Conservation (phyloP, 2,888 invertebrate species). For the Arrhopalites spinosus region DNA sequence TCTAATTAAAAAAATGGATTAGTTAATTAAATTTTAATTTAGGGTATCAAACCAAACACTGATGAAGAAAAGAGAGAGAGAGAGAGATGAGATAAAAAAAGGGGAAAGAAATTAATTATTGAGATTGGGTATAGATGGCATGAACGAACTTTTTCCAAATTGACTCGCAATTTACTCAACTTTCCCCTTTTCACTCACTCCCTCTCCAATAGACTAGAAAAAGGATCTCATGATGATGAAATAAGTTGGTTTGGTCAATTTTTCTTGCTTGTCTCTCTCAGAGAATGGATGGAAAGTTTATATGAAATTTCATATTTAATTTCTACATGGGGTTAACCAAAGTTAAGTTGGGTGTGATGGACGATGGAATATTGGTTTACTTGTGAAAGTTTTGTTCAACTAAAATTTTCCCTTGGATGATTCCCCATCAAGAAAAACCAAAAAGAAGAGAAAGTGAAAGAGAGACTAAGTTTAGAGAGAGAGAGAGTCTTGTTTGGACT, state of each 20-base stretch:
- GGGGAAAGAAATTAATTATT: background rate
- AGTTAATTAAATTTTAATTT: background rate
- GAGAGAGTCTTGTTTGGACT: background rate
- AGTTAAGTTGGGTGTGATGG: too few relatives aligned
- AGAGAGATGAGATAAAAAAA: background rate
- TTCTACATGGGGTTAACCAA: too few relatives aligned
- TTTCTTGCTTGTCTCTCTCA: too few relatives aligned
- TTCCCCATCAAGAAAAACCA: too few relatives aligned
- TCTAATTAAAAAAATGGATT: too few relatives aligned
- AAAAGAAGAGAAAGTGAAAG: too few relatives aligned
- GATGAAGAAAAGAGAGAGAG: background rate
- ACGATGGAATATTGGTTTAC: background rate
- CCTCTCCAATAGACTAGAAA: background rate
- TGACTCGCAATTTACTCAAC: background rate
- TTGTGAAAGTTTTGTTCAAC: background rate
- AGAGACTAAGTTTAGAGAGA: too few relatives aligned
- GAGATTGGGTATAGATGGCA: conserved; percentile 15
- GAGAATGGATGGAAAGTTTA: too few relatives aligned
- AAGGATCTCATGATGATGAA: background rate
- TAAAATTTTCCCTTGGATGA: background rate
- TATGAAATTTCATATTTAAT: too few relatives aligned
- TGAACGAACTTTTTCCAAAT: conserved; percentile 14
- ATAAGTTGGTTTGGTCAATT: too few relatives aligned
- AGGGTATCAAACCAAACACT: background rate
- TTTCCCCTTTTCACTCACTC: background rate